Base-by-base conservation (phyloP, 2,888 invertebrate genomes). In the Drosophila prolongata region DNA sequence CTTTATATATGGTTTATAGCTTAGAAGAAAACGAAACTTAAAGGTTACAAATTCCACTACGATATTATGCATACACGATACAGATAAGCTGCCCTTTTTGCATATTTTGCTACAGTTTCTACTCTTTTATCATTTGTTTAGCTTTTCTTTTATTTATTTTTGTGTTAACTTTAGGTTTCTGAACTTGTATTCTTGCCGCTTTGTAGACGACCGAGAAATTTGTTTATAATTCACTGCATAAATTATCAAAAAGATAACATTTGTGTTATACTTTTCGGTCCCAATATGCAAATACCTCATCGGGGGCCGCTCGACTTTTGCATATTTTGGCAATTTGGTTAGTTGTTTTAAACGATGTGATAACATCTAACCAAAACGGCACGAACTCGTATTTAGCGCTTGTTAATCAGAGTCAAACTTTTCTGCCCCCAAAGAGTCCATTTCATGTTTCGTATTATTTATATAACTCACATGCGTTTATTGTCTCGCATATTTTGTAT, bases 271-370 rank as follows among this genome's bases (percentile, higher is more conserved):
- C 57, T 67, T 76, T 66, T 56, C 67, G 35, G 40, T 59, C 40
- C 34, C 55, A 19, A 43, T 70, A 53, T 70, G 76, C 59, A 69
- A 60, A 54, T 69, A 2, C 16, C 44, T 16, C 13, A 24, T 58
- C 67, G 46, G 75, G 77, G 85, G 82, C 76, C 75, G 85, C 75
- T 83, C 55, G 67, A 49, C 58, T 74, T 80, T 87, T 73, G 79
- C 82, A 84, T 88, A 84, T 80, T 79, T 77, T 70, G 78, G 74
- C 77, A 59, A 80, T 87, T 82, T 80, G 58, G 84, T 80, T 86
- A 85, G 85, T 88, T 78, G 85, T 88, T 85, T 85, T 85, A 89
- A 89, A 87, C 77, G 83, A 87, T 83, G 87, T 89, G 87, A 89
- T 87, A 87, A 87, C 78, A 87, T 88, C 80, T 76, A 56, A 50